Percentiles rank a stretch among this genome's conserved stretches.
Evolutionary conservation across 2,797 vertebrate genomes (phyloP).

Genomic region (Chiloscyllium punctatum): DNA sequence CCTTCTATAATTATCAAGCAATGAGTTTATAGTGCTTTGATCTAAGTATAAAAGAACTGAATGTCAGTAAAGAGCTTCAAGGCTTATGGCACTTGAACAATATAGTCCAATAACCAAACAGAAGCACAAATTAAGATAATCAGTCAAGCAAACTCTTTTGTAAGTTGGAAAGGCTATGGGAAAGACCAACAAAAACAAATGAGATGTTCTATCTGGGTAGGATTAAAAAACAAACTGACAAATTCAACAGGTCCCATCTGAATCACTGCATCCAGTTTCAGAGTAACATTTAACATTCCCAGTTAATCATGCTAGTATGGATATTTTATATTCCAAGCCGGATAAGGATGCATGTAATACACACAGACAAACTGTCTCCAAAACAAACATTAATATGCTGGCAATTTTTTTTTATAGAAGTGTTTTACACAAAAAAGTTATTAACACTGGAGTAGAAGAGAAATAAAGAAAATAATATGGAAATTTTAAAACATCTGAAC

Average conservation of each 20-base stretch:
- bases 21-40: background rate
- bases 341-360: background rate
- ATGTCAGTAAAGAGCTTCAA: background rate
- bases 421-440: background rate
- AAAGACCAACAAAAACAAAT: background rate
- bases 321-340: background rate
- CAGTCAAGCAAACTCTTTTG: background rate
- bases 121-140: background rate
- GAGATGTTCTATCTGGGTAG: background rate
- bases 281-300: background rate
- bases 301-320: background rate
- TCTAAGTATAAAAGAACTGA: background rate
- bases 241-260: background rate
- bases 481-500: background rate
- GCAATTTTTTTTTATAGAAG: background rate
- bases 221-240: background rate
- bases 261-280: background rate
- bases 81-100: background rate
- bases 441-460: background rate
- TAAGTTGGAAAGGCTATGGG: background rate
- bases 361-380: background rate
- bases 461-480: background rate
- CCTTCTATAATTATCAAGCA: background rate
- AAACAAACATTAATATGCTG: background rate
- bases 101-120: background rate